A percentile compares a stretch with the other conserved stretches of the same genome.
Conservation (phyloP, 2,888 invertebrate genomes). For the Dascillus cervinus region DNA sequence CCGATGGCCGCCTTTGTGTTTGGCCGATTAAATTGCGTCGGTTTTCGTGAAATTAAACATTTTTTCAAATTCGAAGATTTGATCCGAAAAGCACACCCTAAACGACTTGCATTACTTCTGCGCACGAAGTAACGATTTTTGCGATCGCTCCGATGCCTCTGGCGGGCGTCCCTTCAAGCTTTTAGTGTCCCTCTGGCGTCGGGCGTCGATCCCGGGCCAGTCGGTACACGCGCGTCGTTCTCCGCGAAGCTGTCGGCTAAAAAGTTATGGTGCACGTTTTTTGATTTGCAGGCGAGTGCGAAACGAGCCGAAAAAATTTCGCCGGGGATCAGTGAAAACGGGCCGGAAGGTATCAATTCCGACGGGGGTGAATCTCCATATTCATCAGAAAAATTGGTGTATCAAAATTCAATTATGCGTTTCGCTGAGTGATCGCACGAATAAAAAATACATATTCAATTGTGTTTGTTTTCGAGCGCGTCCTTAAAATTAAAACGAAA, state of each 20-base stretch:
- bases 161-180: conserved; percentile 28
- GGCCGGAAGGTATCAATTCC: conserved; percentile 13
- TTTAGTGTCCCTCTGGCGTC: conserved; percentile 39
- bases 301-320: conserved; percentile 6
- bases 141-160: conserved; percentile 30
- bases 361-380: conserved; percentile 18
- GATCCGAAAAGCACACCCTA: conserved; percentile 12
- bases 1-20: conserved; percentile 13
- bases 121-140: conserved; percentile 43
- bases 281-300: conserved; percentile 4
- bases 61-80: conserved; percentile 1
- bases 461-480: conserved; percentile 9
- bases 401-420: conserved; percentile 21
- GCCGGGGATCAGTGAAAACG: conserved; percentile 9
- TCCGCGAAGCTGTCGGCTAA: conserved; percentile 23
- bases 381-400: conserved; percentile 17
- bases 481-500: conserved; percentile 7
- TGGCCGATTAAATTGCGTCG: too few relatives aligned
- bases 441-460: conserved; percentile 13
- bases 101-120: conserved; percentile 25
- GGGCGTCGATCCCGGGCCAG: conserved; percentile 38
- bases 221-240: conserved; percentile 34
- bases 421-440: conserved; percentile 9
- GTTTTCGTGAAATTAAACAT: background rate
- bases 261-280: conserved; percentile 11